Evolutionary conservation across 1,140 invertebrate genomes (phyloP).

Genomic region (Leptonema lineaticorne): DNA sequence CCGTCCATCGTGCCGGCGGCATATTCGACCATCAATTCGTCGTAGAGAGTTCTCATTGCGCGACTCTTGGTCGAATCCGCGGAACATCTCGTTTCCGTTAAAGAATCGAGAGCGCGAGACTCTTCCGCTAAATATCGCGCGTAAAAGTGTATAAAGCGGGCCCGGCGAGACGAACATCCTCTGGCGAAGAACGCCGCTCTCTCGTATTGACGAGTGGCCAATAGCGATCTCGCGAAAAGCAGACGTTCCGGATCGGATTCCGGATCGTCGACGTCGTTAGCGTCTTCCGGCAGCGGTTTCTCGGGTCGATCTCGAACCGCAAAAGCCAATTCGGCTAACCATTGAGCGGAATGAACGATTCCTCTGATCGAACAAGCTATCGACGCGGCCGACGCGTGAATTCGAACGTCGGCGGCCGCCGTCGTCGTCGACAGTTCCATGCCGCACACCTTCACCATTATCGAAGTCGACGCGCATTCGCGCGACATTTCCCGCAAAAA

Average conservation of each 20-base stretch:
- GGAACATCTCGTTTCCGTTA: constrained; percentile 70
- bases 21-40: constrained; percentile 61
- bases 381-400: neutral
- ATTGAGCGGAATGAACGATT: constrained; percentile 74
- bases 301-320: constrained; percentile 47
- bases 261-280: constrained; percentile 45
- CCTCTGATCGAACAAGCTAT: constrained; percentile 53
- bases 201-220: constrained; percentile 91
- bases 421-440: too few species aligned
- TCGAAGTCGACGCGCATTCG: too few species aligned
- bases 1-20: constrained; percentile 73
- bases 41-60: constrained; percentile 53
- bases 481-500: too few species aligned
- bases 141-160: constrained; percentile 46
- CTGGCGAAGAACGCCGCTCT: constrained; percentile 83
- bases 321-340: constrained; percentile 73
- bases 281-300: constrained; percentile 47
- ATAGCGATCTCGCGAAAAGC: constrained; percentile 83
- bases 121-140: constrained; percentile 78
- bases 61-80: constrained; percentile 45
- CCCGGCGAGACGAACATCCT: constrained; percentile 65
- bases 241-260: constrained; percentile 71
- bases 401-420: neutral
- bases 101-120: constrained; percentile 84
- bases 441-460: too few species aligned